Conservation (phyloP, 2,113 vertebrate species). For the Elephantulus edwardii region DNA sequence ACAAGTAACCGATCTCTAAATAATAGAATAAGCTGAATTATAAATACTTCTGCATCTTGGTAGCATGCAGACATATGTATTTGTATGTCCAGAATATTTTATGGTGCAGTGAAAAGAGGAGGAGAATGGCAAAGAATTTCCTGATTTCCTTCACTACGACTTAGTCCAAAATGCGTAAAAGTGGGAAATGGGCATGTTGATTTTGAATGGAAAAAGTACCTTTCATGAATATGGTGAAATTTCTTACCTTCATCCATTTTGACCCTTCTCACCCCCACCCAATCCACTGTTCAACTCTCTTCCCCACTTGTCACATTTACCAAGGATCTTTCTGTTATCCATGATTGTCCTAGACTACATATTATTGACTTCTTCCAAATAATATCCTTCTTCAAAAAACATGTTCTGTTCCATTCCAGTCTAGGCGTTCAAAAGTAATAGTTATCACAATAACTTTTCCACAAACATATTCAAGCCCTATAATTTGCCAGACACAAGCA, state of each 20-base stretch:
- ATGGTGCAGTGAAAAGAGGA: neutral
- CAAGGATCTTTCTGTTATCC: neutral
- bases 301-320: neutral
- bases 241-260: neutral
- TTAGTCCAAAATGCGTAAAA: neutral
- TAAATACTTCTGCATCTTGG: neutral
- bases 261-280: neutral
- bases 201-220: neutral
- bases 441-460: neutral
- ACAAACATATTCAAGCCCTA: neutral
- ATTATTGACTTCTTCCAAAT: neutral
- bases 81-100: neutral
- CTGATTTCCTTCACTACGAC: neutral
- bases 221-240: neutral
- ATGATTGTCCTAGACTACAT: neutral
- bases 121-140: neutral
- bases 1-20: slow-evolving; percentile 21
- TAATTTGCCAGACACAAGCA: neutral
- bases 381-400: neutral
- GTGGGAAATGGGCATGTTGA: neutral
- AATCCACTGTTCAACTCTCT: neutral
- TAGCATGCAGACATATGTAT: neutral
- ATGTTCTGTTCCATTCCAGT: neutral
- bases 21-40: neutral
- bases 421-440: neutral